phyloP scores from a whole-genome alignment of 1,140 invertebrate species.

The Ips nitidus region DNA sequence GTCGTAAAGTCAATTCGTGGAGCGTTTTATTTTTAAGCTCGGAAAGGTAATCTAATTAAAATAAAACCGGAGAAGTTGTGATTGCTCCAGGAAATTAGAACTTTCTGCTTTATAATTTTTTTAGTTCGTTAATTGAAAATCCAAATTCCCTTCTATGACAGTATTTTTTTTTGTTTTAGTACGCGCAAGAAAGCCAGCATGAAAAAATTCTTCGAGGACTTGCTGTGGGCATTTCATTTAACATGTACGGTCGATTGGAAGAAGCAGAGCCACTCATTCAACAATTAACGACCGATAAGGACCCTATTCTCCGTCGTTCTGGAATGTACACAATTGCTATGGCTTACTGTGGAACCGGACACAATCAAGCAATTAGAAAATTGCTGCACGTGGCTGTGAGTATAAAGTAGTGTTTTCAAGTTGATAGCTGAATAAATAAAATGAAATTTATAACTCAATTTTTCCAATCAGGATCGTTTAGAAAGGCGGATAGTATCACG shows the following conservation, averaged over 20 bases:
- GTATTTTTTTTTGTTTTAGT: conserved; percentile 44
- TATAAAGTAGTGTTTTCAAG: conserved; percentile 3
- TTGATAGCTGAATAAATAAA: too few relatives aligned
- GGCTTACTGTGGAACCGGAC: conserved; percentile 98
- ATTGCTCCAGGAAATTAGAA: conserved; percentile 3
- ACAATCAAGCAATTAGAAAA: conserved; percentile 93
- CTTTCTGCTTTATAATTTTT: background rate
- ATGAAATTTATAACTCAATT: too few relatives aligned
- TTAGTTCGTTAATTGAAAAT: conserved; percentile 1
- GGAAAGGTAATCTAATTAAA: conserved; percentile 13
- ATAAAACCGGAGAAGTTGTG: background rate
- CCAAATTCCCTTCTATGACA: background rate
- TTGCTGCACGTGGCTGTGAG: conserved; percentile 96
- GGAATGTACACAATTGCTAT: conserved; percentile 98
- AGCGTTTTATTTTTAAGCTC: conserved; percentile 14
- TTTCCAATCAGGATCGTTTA: too few relatives aligned
- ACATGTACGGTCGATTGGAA: conserved; percentile 95
- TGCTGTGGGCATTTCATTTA: conserved; percentile 93
- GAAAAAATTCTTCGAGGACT: conserved; percentile 97
- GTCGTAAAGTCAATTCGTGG: conserved; percentile 9
- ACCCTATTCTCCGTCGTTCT: conserved; percentile 84
- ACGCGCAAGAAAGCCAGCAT: conserved; percentile 86
- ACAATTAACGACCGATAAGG: conserved; percentile 81
- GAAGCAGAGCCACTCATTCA: conserved; percentile 94
- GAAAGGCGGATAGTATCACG: background rate